Conservation (phyloP, 2,113 vertebrate species). For the Equus quagga region DNA sequence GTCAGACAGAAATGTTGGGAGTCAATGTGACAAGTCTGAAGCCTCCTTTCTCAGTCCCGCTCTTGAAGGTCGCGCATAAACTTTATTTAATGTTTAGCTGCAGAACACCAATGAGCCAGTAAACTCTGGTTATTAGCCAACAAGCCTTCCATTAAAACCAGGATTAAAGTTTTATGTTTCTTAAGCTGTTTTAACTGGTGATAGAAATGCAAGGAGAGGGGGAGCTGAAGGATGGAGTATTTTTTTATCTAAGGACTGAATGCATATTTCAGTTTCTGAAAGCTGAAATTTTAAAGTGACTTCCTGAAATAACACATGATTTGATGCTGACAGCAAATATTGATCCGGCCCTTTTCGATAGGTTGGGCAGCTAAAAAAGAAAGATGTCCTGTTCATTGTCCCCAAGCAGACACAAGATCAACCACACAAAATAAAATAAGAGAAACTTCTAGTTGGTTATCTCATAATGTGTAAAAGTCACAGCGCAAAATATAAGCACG, state of each 20-base stretch:
- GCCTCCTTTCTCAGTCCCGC: accelerated
- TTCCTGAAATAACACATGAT: not conserved
- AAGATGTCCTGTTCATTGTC: not conserved
- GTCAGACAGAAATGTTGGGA: not conserved
- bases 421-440: not conserved
- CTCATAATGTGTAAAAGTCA: not conserved
- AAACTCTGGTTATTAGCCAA: not conserved
- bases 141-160: not conserved
- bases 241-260: accelerated
- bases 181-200: not conserved
- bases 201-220: not conserved
- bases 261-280: not conserved
- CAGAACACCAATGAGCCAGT: not conserved
- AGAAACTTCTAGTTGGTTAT: not conserved
- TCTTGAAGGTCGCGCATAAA: not conserved
- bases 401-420: not conserved
- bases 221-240: accelerated
- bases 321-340: too few relatives aligned
- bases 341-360: not conserved
- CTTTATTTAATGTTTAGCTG: not conserved
- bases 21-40: accelerated
- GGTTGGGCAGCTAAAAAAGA: not conserved
- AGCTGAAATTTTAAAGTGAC: not conserved
- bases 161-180: too few relatives aligned
- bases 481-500: not conserved